Base-by-base conservation (phyloP, 2,113 vertebrate species). In the Pituophis catenifer region DNA sequence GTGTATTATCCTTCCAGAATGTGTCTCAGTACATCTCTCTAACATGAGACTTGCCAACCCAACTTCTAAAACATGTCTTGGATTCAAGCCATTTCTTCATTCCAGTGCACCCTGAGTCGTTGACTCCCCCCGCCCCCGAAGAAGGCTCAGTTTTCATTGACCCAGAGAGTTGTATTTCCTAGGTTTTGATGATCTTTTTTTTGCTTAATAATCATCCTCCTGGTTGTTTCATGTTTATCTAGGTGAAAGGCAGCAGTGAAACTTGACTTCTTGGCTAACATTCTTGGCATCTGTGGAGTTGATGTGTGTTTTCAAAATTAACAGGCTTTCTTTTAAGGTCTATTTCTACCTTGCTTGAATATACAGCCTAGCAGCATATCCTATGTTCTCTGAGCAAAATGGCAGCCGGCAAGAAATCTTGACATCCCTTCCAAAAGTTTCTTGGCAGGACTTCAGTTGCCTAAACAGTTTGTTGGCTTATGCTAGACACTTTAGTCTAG, bases 371-470 rank as follows among this genome's bases (percentile, higher is more conserved):
- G 29, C 33, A 23, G 88, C 92, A 65, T 89, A 53, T 65, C 50
- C 0, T 62, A 50, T 89, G 58, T 55, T 70, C 86, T 90, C 85
- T 59, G 89, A 59, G 93, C 93, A 95, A 96, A 95, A 95, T 81
- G 95, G 90, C 91, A 93, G n/a, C 90, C 52, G 44, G 52, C n/a
- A 52, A 95, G 88, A 95, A 94, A 86, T 90, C 2, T 54, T 95
- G 93, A 95, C 89, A n/a, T 90, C 91, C 92, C 92, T 93, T 59
- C 89, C 3, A 1, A 91, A 86, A 93, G 75, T 88, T 97, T 90
- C 44, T 96, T 97, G 97, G 97, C 97, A 92, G 95, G 92, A 91
- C 95, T 96, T 97, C 96, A 96, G 92, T 85, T 93, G 86, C 93
- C 94, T 94, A 92, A 97, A 93, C 94, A 95, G 94, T 57, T 94